These are phyloP conservation scores for Kryptolebias marmoratus DNA, from an alignment of 2,113 vertebrate genomes.

Conservation along the genomic window DNA sequence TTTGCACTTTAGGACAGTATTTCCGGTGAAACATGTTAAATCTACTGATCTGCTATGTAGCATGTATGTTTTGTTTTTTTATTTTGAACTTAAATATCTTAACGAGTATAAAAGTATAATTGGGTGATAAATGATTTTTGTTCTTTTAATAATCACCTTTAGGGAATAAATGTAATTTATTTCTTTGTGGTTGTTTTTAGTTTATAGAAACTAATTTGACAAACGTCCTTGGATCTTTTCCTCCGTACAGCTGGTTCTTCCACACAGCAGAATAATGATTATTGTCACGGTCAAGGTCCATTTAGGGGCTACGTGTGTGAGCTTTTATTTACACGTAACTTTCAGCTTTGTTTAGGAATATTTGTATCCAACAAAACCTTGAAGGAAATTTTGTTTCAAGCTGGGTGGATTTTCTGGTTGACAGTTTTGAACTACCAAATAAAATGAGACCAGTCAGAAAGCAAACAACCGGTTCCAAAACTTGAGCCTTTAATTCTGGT, in stretches of 20 bases:
- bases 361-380: constrained; percentile 9
- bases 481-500: constrained; percentile 27
- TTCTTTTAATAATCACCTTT: too few species aligned
- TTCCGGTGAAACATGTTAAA: too few species aligned
- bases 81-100: too few species aligned
- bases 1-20: too few species aligned
- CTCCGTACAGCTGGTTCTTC: neutral
- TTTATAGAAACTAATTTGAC: neutral
- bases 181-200: too few species aligned
- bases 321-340: neutral
- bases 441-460: constrained; percentile 26
- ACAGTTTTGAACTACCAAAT: constrained; percentile 23
- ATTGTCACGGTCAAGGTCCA: neutral
- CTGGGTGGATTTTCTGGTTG: neutral
- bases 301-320: neutral
- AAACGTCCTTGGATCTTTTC: neutral
- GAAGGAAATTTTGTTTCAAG: too few species aligned
- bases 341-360: neutral
- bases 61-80: too few species aligned
- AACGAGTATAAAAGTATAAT: too few species aligned
- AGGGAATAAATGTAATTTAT: too few species aligned
- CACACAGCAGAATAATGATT: neutral
- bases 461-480: constrained; percentile 11
- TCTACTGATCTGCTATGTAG: too few species aligned
- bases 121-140: too few species aligned